Percentiles rank a stretch among this genome's conserved stretches.
Conservation (phyloP, 2,113 vertebrate genomes). For the Corynorhinus townsendii region DNA sequence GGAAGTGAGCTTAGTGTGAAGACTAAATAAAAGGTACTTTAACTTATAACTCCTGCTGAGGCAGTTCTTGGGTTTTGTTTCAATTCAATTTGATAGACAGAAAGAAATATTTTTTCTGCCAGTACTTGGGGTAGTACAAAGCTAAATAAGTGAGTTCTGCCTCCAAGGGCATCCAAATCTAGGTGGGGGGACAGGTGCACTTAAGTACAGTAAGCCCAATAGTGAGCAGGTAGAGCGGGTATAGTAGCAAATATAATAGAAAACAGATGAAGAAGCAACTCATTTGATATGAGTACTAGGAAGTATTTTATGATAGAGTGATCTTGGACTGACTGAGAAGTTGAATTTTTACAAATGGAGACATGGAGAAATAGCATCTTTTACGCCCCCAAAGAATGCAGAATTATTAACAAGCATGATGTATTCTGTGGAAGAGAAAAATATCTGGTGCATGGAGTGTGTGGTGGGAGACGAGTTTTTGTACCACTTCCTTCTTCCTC, state of each 20-base stretch:
- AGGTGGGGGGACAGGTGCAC: not conserved
- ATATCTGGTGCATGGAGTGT: not conserved
- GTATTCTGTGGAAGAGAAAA: not conserved
- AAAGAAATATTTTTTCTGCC: not conserved
- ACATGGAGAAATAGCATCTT: not conserved
- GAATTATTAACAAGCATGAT: not conserved
- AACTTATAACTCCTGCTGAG: not conserved
- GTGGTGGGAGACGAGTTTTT: not conserved
- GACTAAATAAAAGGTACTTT: not conserved
- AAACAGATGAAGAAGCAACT: not conserved
- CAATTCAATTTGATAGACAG: constrained; percentile 1
- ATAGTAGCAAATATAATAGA: not conserved
- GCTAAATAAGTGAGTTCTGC: not conserved
- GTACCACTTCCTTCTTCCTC: not conserved
- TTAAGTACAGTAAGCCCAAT: not conserved
- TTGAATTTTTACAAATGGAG: not conserved
- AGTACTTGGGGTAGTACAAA: not conserved
- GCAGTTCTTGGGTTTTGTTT: not conserved
- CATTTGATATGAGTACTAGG: not conserved
- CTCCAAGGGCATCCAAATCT: not conserved
- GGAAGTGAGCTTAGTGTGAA: not conserved
- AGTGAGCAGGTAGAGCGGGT: not conserved
- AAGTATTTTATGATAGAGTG: not conserved
- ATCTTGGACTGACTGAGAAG: not conserved
- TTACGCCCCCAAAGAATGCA: not conserved